A percentile compares a stretch with the other conserved stretches of the same genome.
Evolutionary conservation across 2,888 invertebrate genomes (phyloP).

Genomic region (Hecatera dysodea): DNA sequence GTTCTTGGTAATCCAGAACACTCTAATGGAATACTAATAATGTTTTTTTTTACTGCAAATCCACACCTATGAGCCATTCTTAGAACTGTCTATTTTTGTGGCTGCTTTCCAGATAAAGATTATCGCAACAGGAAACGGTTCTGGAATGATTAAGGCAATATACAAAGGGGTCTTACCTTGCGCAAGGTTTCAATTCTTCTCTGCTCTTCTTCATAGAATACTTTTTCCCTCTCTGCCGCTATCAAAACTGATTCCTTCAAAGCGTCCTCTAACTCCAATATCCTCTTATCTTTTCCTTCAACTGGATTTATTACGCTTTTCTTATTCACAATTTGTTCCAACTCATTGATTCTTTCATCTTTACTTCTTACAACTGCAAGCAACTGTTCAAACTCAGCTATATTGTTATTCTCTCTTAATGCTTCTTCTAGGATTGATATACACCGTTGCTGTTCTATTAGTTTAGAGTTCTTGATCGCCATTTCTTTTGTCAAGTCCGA

Average conservation of each 20-base stretch:
- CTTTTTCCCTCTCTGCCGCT: conserved; percentile 93
- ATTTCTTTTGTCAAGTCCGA: conserved; percentile 86
- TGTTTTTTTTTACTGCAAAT: too few species aligned
- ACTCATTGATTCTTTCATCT: conserved; percentile 93
- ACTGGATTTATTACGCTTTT: conserved; percentile 76
- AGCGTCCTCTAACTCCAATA: conserved; percentile 95
- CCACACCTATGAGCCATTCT: too few species aligned
- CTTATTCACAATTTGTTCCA: conserved; percentile 93
- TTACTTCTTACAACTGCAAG: conserved; percentile 91
- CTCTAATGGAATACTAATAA: too few species aligned
- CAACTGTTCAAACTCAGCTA: conserved; percentile 91
- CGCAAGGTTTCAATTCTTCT: conserved; percentile 92
- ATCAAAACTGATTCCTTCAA: conserved; percentile 95
- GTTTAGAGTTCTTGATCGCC: conserved; percentile 88
- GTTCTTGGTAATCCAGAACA: too few species aligned
- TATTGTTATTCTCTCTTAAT: conserved; percentile 90
- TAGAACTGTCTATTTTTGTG: too few species aligned
- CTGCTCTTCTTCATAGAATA: conserved; percentile 92
- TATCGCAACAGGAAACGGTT: background rate
- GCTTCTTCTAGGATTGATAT: conserved; percentile 90
- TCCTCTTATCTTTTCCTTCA: conserved; percentile 90
- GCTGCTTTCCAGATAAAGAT: background rate
- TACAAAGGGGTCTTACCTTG: conserved; percentile 86
- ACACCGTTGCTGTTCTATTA: conserved; percentile 90
- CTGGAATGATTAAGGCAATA: background rate